A percentile compares a stretch with the other conserved stretches of the same genome.
phyloP scores from a whole-genome alignment of 1,140 invertebrate species.

The Drosophila rhopaloa region DNA sequence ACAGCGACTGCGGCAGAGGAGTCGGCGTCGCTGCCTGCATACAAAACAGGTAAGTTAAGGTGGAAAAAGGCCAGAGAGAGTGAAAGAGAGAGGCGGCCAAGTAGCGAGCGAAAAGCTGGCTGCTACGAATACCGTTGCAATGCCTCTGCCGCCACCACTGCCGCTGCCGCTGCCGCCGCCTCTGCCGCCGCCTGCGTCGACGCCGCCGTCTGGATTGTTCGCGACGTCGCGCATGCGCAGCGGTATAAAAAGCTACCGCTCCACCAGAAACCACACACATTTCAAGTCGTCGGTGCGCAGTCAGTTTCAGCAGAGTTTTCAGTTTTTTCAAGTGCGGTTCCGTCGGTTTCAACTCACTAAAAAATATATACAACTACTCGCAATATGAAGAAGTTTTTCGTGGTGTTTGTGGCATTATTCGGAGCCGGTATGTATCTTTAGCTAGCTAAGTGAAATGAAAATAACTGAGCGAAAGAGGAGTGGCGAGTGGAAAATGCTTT shows the following conservation, averaged over 20 bases:
- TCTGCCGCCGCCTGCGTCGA: neutral
- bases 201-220: constrained; percentile 68
- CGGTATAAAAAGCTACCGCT: constrained; percentile 85
- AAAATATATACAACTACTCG: constrained; percentile 9
- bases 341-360: constrained; percentile 46
- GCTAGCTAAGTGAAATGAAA: constrained; percentile 57
- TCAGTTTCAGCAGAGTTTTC: constrained; percentile 46
- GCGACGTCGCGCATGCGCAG: constrained; percentile 80
- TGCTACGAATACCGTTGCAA: constrained; percentile 70
- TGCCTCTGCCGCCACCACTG: constrained; percentile 21
- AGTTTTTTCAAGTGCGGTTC: constrained; percentile 75
- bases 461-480: neutral
- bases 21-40: constrained; percentile 53
- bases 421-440: constrained; percentile 85
- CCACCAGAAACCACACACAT: constrained; percentile 82
- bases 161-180: neutral
- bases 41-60: constrained; percentile 56
- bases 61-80: constrained; percentile 21
- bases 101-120: constrained; percentile 40
- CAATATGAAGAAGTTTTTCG: constrained; percentile 84
- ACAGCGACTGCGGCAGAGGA: constrained; percentile 9
- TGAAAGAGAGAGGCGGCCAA: constrained; percentile 22
- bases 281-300: constrained; percentile 77
- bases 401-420: constrained; percentile 84
- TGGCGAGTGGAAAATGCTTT: constrained; percentile 32